These are phyloP conservation scores for Drosophila orosa DNA, from an alignment of 1,140 invertebrate genomes.

Conservation along the genomic window DNA sequence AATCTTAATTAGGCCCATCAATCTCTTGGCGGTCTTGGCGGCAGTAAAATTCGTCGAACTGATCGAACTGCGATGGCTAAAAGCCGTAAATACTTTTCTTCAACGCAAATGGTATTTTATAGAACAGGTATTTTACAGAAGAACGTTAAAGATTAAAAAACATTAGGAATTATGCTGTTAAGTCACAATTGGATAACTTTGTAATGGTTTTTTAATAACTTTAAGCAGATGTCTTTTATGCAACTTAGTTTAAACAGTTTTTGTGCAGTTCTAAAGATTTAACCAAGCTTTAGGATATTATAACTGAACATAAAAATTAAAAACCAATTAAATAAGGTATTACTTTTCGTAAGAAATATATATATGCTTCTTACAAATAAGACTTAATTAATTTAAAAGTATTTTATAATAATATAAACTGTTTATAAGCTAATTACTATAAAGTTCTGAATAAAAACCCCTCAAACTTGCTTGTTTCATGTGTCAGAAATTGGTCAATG, in stretches of 20 bases:
- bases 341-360: background rate
- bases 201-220: background rate
- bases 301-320: background rate
- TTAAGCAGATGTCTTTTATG: background rate
- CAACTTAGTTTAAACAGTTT: background rate
- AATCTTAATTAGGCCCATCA: conserved; percentile 23
- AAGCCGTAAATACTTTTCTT: background rate
- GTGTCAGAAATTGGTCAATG: background rate
- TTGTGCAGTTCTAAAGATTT: too few relatives aligned
- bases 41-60: conserved; percentile 7
- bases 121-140: background rate
- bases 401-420: background rate
- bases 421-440: background rate
- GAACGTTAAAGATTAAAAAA: background rate
- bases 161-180: background rate
- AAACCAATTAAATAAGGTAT: background rate
- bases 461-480: background rate
- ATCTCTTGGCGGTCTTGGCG: conserved; percentile 2
- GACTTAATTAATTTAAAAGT: too few relatives aligned
- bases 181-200: background rate
- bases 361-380: background rate
- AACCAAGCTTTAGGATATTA: background rate
- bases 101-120: background rate
- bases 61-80: conserved; percentile 1
- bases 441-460: background rate